Conservation (phyloP, 2,888 invertebrate species). For the Cecidostiba fungosa region DNA sequence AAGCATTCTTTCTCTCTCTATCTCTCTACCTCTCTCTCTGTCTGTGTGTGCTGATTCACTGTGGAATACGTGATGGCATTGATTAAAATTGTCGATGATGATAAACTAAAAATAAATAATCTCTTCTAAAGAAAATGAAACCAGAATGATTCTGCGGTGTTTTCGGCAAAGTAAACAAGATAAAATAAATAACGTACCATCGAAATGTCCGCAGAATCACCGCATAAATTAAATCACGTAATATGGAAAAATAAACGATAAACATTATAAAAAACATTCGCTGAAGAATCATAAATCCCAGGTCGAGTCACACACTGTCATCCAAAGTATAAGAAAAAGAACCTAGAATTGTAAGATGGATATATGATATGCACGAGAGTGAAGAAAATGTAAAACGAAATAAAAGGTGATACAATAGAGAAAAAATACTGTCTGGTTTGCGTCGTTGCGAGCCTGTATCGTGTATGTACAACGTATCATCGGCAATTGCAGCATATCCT, state of each 20-base stretch:
- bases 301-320: constrained; percentile 49
- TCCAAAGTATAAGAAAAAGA: neutral
- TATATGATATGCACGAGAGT: neutral
- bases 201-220: neutral
- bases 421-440: constrained; percentile 73
- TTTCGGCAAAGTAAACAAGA: neutral
- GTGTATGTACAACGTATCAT: constrained; percentile 15
- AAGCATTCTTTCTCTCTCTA: constrained; percentile 31
- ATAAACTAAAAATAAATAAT: constrained; percentile 15
- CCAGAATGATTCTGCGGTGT: neutral
- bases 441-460: constrained; percentile 65
- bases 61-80: constrained; percentile 2
- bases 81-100: neutral
- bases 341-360: constrained; percentile 12
- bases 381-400: constrained; percentile 13
- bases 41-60: constrained; percentile 41
- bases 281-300: constrained; percentile 42
- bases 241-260: neutral
- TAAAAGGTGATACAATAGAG: neutral
- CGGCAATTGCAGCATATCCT: constrained; percentile 62
- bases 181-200: too few species aligned
- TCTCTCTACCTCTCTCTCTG: neutral
- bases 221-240: neutral
- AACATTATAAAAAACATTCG: constrained; percentile 2
- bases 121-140: neutral